Evolutionary conservation across 1,140 invertebrate genomes (phyloP), one percentile per base, ranked within the genome.

Genomic region (Rhopalosiphum maidis): DNA sequence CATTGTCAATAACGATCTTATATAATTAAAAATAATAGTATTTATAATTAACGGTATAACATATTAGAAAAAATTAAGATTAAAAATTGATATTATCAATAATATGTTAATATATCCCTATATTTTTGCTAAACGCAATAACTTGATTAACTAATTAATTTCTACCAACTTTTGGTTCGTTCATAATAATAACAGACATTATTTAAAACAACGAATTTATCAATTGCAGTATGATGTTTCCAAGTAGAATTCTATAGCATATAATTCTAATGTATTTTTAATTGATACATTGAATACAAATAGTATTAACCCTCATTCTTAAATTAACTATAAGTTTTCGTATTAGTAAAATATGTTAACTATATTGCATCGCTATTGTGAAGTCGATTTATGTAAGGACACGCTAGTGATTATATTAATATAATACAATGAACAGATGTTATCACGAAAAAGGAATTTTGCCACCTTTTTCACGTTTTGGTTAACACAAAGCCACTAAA

Each of bases 381-480:
- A 60, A 90, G 21, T 35, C 22, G 15, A 35, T 54, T 48, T 90
- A 35, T 51, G 37, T 30, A 51, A 11, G 4, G 35, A 23, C 35
- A 90, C 7, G 7, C 4, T n/a, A n/a, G 60, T n/a, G 11, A 68
- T 68, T n/a, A n/a, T 15, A 68, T n/a, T 77, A n/a, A 77, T 77
- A 77, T n/a, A 77, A n/a, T 77, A n/a, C 60, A 77, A n/a, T 77
- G 1, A 18, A 25, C 5, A 51, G 91, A 92, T 83, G n/a, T 83
- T 92, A 85, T 92, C 46, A 25, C 23, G 35, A 35, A n/a, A 83
- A 51, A 83, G 77, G 91, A 85, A 85, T 92, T 92, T 92, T 83
- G 91, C 91, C 91, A 92, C 91, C 21, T 85, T 46, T 77, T 91
- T 83, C 35, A 85, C 46, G 43, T 92, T 92, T 90, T 83, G 54